phyloP scores from a whole-genome alignment of 2,113 vertebrate genomes.

The Miniopterus natalensis region DNA sequence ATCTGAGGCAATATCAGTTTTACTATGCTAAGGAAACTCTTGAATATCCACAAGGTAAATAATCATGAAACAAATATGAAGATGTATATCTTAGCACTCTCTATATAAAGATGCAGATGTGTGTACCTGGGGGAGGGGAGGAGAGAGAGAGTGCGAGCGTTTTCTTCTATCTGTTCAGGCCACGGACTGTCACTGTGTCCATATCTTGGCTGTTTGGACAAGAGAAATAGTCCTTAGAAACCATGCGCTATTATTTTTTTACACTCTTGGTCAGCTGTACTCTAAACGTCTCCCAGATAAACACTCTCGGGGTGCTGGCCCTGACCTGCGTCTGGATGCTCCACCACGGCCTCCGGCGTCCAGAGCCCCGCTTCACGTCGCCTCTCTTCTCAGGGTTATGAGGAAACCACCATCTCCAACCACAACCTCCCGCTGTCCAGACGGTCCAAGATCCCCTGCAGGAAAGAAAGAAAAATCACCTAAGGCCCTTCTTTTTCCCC shows the following conservation, averaged over 20 bases:
- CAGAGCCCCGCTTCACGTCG: conserved; percentile 96
- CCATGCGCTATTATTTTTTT: background rate
- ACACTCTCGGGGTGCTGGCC: background rate
- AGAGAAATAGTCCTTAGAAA: background rate
- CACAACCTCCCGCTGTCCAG: conserved; percentile 93
- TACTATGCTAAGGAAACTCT: background rate
- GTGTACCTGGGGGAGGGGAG: background rate
- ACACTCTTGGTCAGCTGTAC: background rate
- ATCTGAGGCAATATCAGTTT: background rate
- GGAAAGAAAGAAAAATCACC: background rate
- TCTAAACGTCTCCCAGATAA: background rate
- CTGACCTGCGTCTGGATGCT: conserved; percentile 94
- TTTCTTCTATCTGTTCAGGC: background rate
- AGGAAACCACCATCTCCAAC: conserved; percentile 97
- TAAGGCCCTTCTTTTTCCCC: background rate
- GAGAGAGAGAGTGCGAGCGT: too few relatives aligned
- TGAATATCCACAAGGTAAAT: conserved; percentile 15
- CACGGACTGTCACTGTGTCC: background rate
- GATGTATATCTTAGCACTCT: background rate
- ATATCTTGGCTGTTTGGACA: background rate
- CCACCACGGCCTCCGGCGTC: conserved; percentile 95
- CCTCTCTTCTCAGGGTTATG: conserved; percentile 96
- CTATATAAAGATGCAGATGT: background rate
- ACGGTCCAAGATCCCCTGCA: conserved; percentile 93
- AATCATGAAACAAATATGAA: conserved; percentile 40